Conservation (phyloP, 2,113 vertebrate genomes). For the Thermophis baileyi region DNA sequence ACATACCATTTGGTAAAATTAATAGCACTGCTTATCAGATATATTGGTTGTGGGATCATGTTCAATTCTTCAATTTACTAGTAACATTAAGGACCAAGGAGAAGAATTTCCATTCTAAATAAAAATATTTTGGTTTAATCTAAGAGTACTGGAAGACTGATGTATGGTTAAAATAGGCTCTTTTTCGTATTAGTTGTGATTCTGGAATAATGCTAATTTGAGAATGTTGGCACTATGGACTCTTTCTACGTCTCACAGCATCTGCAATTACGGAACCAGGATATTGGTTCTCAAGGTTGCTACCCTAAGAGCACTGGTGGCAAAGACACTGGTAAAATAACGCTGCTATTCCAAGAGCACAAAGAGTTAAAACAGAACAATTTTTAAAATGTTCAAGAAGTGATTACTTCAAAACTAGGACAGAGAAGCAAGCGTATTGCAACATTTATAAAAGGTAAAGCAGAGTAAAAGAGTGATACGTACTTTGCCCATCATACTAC, state of each 20-base stretch:
- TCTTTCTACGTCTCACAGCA: neutral
- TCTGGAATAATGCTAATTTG: neutral
- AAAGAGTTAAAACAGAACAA: neutral
- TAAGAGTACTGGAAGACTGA: neutral
- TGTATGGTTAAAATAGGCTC: neutral
- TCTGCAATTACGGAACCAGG: neutral
- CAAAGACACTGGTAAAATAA: neutral
- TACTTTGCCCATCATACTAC: constrained; percentile 83
- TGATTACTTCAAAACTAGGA: neutral
- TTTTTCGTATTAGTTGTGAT: neutral
- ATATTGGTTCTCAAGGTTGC: neutral
- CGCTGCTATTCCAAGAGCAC: neutral
- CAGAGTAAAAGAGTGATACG: constrained; percentile 59
- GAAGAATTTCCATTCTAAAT: neutral
- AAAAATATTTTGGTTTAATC: neutral
- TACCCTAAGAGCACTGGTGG: neutral
- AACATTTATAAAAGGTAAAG: constrained; percentile 26
- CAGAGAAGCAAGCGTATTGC: neutral
- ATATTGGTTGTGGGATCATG: neutral
- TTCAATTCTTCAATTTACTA: constrained; percentile 8
- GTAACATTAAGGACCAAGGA: neutral
- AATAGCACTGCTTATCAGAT: neutral
- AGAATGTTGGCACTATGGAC: neutral
- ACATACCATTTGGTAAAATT: neutral
- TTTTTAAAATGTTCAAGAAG: neutral